phyloP scores from a whole-genome alignment of 2,113 vertebrate genomes.

The Butorides virescens region DNA sequence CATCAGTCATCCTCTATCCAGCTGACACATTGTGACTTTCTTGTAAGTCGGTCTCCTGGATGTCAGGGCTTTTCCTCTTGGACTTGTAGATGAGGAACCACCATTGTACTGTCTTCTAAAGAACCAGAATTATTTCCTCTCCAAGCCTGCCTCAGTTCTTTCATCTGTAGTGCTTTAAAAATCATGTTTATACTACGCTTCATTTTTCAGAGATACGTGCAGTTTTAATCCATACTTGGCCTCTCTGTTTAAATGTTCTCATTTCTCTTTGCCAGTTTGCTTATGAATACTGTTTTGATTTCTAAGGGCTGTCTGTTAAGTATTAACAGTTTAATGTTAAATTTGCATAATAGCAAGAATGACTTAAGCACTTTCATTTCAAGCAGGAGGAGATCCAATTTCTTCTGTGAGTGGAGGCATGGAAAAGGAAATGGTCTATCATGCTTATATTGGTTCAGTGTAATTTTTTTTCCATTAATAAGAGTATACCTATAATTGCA shows the following conservation, averaged over 20 bases:
- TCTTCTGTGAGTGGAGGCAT: background rate
- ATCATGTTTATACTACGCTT: background rate
- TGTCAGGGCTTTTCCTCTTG: background rate
- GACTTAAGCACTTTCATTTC: background rate
- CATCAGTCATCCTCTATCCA: background rate
- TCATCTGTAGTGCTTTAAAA: background rate
- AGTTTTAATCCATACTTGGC: background rate
- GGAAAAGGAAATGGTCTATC: background rate
- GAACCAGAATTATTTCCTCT: background rate
- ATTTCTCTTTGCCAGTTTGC: background rate
- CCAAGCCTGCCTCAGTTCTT: background rate
- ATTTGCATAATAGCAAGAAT: slow-evolving; percentile 2
- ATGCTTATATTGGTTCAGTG: background rate
- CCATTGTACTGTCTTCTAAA: background rate
- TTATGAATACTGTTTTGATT: background rate
- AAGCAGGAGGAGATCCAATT: background rate
- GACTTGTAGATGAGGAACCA: background rate
- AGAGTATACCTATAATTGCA: background rate
- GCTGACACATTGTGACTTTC: background rate
- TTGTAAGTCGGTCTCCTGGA: background rate
- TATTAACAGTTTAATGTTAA: slow-evolving; percentile 32
- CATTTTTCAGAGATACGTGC: background rate
- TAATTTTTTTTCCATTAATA: background rate
- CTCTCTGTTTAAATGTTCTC: background rate
- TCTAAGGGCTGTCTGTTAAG: background rate